phyloP scores from a whole-genome alignment of 2,888 invertebrate genomes.

The Heteromyza rotundicornis region DNA sequence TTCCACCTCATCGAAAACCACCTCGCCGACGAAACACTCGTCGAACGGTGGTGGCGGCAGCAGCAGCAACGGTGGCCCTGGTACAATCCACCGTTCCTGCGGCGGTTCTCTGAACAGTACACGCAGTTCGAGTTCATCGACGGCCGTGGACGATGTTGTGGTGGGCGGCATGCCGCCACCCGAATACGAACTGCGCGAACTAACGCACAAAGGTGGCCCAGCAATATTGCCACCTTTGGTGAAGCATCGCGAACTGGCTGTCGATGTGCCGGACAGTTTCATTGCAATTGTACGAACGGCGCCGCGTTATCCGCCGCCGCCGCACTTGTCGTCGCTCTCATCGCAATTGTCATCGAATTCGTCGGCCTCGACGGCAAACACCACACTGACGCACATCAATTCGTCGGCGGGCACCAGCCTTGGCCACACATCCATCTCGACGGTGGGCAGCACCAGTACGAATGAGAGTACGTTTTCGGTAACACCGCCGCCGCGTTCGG shows the following conservation, averaged over 20 bases:
- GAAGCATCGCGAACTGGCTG: constrained; percentile 73
- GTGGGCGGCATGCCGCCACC: constrained; percentile 54
- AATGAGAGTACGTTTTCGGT: constrained; percentile 15
- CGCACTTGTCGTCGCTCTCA: constrained; percentile 56
- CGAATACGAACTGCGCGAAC: constrained; percentile 52
- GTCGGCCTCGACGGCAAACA: constrained; percentile 48
- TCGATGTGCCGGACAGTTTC: constrained; percentile 89
- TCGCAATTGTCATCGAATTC: constrained; percentile 53
- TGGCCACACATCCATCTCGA: constrained; percentile 21
- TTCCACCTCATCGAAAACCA: constrained; percentile 30
- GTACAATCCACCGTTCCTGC: constrained; percentile 13
- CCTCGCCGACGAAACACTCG: constrained; percentile 28
- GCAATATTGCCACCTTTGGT: constrained; percentile 33
- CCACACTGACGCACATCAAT: constrained; percentile 43
- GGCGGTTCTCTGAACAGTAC: constrained; percentile 47
- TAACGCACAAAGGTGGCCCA: constrained; percentile 22
- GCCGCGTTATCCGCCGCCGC: constrained; percentile 71
- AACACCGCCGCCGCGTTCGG: background rate
- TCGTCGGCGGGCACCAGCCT: constrained; percentile 27
- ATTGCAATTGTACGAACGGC: constrained; percentile 81
- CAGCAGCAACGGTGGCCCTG: constrained; percentile 27
- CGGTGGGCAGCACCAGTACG: constrained; percentile 26
- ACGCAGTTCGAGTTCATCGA: constrained; percentile 45
- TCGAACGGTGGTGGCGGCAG: constrained; percentile 15
- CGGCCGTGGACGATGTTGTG: constrained; percentile 38